phyloP scores from a whole-genome alignment of 2,888 invertebrate species.

The Acleris laterana region DNA sequence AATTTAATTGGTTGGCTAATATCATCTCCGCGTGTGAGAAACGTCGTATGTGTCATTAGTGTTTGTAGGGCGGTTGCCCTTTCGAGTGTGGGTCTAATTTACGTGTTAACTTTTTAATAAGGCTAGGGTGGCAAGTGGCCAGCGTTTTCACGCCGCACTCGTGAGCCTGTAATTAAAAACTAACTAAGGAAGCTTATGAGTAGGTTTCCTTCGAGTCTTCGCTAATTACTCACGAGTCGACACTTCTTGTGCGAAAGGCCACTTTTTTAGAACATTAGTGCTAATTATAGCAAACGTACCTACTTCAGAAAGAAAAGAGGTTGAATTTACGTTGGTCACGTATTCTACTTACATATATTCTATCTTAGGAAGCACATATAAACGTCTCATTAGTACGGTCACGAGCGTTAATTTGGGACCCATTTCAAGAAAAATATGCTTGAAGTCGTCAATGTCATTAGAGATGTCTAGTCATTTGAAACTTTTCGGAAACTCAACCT shows the following conservation, averaged over 20 bases:
- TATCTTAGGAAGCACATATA: too few species aligned
- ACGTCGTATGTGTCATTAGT: conserved; percentile 6
- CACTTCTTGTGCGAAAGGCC: conserved; percentile 26
- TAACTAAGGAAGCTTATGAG: conserved; percentile 82
- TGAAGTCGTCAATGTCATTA: too few species aligned
- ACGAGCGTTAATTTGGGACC: too few species aligned
- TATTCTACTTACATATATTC: too few species aligned
- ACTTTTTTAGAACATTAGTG: conserved; percentile 16
- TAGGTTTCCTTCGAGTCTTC: conserved; percentile 78
- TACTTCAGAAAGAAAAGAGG: too few species aligned
- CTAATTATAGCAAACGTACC: background rate
- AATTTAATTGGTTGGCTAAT: conserved; percentile 83
- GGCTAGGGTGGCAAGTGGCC: conserved; percentile 82
- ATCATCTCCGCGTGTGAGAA: conserved; percentile 42
- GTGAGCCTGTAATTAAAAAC: conserved; percentile 80
- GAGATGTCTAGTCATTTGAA: too few species aligned
- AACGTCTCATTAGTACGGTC: too few species aligned
- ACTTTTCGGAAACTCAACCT: too few species aligned
- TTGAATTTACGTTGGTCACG: background rate
- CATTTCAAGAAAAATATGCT: too few species aligned
- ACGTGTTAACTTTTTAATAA: conserved; percentile 84
- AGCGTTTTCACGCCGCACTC: conserved; percentile 75
- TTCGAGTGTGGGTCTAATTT: conserved; percentile 70
- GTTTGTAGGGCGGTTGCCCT: conserved; percentile 7
- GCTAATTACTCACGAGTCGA: conserved; percentile 74